Conservation (phyloP, 2,113 vertebrate species). For the Eurypyga helias region DNA sequence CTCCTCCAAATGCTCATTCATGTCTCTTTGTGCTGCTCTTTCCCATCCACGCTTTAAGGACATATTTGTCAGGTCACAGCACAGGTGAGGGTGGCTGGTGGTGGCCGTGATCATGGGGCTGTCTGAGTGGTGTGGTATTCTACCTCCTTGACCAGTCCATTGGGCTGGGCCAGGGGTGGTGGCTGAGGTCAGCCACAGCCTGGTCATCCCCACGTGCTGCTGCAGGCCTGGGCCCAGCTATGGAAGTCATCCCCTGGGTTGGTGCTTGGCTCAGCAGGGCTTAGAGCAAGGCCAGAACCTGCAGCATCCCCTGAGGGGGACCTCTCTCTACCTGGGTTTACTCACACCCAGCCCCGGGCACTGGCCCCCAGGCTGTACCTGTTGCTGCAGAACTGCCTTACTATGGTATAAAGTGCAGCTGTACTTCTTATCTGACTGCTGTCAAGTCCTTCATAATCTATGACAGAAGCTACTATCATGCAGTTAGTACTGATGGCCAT, state of each 20-base stretch:
- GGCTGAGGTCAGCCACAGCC: neutral
- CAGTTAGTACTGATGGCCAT: neutral
- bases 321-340: neutral
- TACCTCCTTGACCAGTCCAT: rapidly evolving
- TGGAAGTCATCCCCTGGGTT: neutral
- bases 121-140: rapidly evolving
- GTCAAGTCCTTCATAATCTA: neutral
- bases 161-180: too few species aligned
- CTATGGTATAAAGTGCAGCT: neutral
- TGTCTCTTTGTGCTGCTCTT: neutral
- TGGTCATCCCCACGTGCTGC: rapidly evolving
- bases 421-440: neutral
- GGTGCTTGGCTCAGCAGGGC: neutral
- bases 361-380: neutral
- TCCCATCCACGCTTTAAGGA: neutral
- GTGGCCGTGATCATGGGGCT: neutral
- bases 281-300: neutral
- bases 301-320: neutral
- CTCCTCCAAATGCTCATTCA: neutral
- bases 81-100: rapidly evolving
- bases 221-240: neutral
- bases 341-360: too few species aligned
- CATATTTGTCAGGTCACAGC: neutral
- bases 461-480: neutral
- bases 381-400: neutral